phyloP scores from a whole-genome alignment of 2,113 vertebrate species.

The Tringa solitaria region DNA sequence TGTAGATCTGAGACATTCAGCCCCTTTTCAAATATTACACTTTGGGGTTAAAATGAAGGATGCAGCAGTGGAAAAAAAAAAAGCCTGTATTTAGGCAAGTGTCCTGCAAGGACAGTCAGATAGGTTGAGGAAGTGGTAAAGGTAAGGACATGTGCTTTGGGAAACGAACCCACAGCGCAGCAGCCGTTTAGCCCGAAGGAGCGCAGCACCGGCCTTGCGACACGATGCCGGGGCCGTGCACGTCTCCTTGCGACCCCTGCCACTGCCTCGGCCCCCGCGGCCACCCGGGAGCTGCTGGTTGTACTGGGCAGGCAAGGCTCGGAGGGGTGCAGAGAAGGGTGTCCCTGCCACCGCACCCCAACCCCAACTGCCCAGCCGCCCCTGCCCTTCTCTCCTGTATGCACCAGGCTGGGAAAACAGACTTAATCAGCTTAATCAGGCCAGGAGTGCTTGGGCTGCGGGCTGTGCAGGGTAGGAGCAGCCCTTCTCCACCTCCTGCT shows the following conservation, averaged over 20 bases:
- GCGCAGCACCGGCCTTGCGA: fast-evolving
- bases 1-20: fast-evolving
- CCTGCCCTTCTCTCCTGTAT: not conserved
- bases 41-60: not conserved
- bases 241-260: fast-evolving
- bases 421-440: not conserved
- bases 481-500: not conserved
- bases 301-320: not conserved
- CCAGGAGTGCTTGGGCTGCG: not conserved
- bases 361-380: not conserved
- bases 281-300: not conserved
- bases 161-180: not conserved
- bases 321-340: not conserved
- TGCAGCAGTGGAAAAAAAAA: not conserved
- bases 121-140: not conserved
- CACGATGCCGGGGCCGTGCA: fast-evolving
- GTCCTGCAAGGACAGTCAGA: not conserved
- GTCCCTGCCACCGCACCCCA: fast-evolving
- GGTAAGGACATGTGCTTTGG: not conserved
- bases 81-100: not conserved
- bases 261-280: fast-evolving
- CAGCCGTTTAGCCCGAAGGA: not conserved
- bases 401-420: not conserved
- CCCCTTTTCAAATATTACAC: not conserved
- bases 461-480: not conserved